A percentile compares a stretch with the other conserved stretches of the same genome.
Evolutionary conservation across 1,140 invertebrate genomes (phyloP).

Genomic region (Bradysia coprophila): DNA sequence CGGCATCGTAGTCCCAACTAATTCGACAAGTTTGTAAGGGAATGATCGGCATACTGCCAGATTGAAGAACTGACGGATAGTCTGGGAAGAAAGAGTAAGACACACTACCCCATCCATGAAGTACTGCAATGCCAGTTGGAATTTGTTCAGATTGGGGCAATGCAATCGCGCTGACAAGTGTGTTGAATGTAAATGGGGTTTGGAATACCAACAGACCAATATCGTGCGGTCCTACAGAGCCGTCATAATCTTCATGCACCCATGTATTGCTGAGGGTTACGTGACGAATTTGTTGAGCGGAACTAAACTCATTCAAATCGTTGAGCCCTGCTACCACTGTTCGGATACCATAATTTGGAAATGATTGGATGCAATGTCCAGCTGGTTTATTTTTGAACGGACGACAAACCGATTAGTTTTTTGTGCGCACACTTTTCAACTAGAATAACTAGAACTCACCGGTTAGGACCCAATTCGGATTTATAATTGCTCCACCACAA

Average conservation of each 20-base stretch:
- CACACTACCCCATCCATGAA: conserved; percentile 18
- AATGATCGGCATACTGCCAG: conserved; percentile 16
- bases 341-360: no score
- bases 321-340: not conserved
- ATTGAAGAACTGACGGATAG: conserved; percentile 23
- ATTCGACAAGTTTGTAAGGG: conserved; percentile 10
- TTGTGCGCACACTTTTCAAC: not conserved
- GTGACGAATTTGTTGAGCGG: not conserved
- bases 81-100: conserved; percentile 17
- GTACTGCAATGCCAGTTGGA: conserved; percentile 13
- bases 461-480: conserved; percentile 28
- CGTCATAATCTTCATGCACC: not conserved
- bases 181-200: conserved; percentile 3
- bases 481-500: conserved; percentile 33
- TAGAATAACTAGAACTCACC: not conserved
- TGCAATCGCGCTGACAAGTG: conserved; percentile 13
- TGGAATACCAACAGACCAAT: conserved; percentile 24
- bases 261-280: not conserved
- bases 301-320: not conserved
- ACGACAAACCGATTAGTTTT: no score
- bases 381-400: no score
- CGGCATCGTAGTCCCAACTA: conserved; percentile 16
- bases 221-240: conserved; percentile 20
- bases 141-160: conserved; percentile 15
- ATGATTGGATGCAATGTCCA: not conserved